Conservation (phyloP, 2,113 vertebrate genomes). For the Casuarius casuarius region DNA sequence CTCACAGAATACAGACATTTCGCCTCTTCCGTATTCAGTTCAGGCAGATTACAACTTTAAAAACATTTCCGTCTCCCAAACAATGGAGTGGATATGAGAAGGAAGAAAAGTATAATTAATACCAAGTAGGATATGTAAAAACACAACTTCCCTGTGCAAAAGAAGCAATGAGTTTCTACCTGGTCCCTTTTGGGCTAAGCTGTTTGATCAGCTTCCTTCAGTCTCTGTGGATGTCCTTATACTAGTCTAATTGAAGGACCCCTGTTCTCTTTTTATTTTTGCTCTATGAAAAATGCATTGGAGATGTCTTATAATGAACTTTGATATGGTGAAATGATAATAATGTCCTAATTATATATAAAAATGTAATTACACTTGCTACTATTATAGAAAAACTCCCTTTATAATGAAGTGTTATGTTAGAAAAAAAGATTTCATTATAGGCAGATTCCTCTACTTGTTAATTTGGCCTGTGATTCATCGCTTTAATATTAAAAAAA, state of each 20-base stretch:
- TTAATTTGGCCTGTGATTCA: slow-evolving; percentile 85
- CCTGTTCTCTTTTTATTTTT: slow-evolving; percentile 86
- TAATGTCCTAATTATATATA: slow-evolving; percentile 89
- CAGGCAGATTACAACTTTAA: slow-evolving; percentile 17
- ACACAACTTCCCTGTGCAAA: slow-evolving; percentile 67
- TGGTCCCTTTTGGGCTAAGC: slow-evolving; percentile 84
- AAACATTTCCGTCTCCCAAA: slow-evolving; percentile 32
- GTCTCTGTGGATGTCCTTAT: slow-evolving; percentile 87
- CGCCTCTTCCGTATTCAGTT: background rate
- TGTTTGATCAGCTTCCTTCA: slow-evolving; percentile 83
- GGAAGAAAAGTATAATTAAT: slow-evolving; percentile 72
- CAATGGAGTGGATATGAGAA: slow-evolving; percentile 33
- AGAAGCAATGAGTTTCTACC: slow-evolving; percentile 76
- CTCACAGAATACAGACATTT: background rate
- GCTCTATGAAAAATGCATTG: slow-evolving; percentile 85
- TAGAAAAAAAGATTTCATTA: slow-evolving; percentile 85
- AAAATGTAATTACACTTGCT: slow-evolving; percentile 88
- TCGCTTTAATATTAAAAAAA: slow-evolving; percentile 84
- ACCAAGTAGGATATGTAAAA: slow-evolving; percentile 62
- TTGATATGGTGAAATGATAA: slow-evolving; percentile 88
- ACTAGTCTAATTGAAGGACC: slow-evolving; percentile 84
- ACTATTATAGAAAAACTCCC: slow-evolving; percentile 85
- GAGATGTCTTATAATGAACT: slow-evolving; percentile 87
- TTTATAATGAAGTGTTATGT: slow-evolving; percentile 88
- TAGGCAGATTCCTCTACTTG: slow-evolving; percentile 80